Base-by-base conservation (phyloP, 2,888 invertebrate genomes). In the Hirtodrosophila alboralis region DNA sequence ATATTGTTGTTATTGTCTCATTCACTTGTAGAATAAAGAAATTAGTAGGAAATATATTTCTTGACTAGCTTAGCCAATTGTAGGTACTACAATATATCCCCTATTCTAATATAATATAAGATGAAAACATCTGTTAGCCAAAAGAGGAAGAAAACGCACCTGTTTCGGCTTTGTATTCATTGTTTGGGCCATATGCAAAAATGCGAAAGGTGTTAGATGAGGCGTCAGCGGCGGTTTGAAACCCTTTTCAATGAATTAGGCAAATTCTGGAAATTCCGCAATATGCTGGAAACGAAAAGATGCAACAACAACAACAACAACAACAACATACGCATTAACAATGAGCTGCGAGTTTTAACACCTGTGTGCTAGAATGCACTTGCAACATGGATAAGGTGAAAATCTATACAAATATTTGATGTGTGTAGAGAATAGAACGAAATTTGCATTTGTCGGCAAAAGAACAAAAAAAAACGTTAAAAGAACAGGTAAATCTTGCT, bases 331-430 rank as follows among this genome's bases (percentile, higher is more conserved):
- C 66, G 77, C 84, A 81, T 81, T 81, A 75, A 77, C 84, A 81
- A 78, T 72, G 72, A 70, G 57, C 75, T 84, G 84, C 66, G 68
- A 83, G 59, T 68, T 84, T 67, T 83, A 67, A 64, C 86, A 83
- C 83, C 84, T 83, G 86, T 77, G 68, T 77, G 83, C 81, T 61
- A 84, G 75, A 79, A 79, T 79, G 78, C 85, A 77, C 75, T 84
- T 74, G 62, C 63, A 57, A 27, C 59, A 34, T 10, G 18, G 14
- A 57, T 61, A 41, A 47, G 58, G 47, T 68, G 74, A 60, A 78
- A 78, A 76, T 84, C 86, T 75, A 57, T 58, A 76, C 85, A 86
- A 84, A 84, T 84, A 84, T 86, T 86, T 86, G 72, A 81, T 61
- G 67, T 53, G 65, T 64, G 65, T 64, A 56, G 58, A 64, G 83